Percentiles rank a stretch among this genome's conserved stretches.
Evolutionary conservation across 2,797 vertebrate genomes (phyloP).

Genomic region (Craterocephalus amniculus): DNA sequence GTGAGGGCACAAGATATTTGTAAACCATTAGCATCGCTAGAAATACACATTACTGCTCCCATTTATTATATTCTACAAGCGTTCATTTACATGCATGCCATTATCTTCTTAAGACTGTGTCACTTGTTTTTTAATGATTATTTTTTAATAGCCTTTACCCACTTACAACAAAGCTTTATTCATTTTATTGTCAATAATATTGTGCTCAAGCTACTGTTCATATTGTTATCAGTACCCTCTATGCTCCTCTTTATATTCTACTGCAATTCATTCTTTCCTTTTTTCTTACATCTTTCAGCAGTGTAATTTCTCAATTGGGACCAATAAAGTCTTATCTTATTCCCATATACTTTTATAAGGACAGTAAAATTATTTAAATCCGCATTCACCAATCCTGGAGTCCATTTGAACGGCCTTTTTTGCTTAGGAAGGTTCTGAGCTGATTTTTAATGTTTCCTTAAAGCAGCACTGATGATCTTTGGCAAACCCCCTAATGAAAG

Average conservation of each 20-base stretch:
- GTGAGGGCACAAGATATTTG: constrained; percentile 18
- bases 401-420: not conserved
- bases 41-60: constrained; percentile 21
- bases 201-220: not conserved
- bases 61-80: not conserved
- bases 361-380: not conserved
- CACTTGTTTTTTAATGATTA: not conserved
- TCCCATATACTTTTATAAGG: constrained; percentile 14
- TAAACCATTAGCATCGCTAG: constrained; percentile 11
- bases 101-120: not conserved
- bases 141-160: not conserved
- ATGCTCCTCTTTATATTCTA: constrained; percentile 12
- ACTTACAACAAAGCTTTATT: not conserved
- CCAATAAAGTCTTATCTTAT: constrained; percentile 19
- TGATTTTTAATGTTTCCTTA: not conserved
- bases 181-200: not conserved
- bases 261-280: not conserved
- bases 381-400: not conserved
- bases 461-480: not conserved
- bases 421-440: not conserved
- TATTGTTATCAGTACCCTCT: not conserved
- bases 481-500: too few species aligned
- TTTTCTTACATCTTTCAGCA: not conserved
- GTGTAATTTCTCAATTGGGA: constrained; percentile 1
- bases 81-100: not conserved